phyloP scores from a whole-genome alignment of 2,888 invertebrate genomes.

The Anodontia alba region DNA sequence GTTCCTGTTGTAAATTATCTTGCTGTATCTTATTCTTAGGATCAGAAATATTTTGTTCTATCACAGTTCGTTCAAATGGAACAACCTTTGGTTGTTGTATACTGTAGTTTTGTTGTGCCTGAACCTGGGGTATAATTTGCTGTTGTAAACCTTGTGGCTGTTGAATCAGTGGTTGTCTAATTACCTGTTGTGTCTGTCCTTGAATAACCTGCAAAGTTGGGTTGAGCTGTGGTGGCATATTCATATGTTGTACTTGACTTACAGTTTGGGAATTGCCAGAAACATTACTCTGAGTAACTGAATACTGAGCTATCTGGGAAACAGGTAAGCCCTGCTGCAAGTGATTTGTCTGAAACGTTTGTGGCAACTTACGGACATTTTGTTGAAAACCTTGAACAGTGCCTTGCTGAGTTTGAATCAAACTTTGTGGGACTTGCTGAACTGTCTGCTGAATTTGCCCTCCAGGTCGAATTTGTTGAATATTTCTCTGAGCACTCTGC shows the following conservation, averaged over 20 bases:
- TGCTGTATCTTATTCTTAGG: neutral
- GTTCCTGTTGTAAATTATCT: neutral
- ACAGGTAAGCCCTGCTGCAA: neutral
- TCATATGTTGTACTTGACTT: neutral
- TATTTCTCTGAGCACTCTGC: neutral
- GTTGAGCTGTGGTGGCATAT: neutral
- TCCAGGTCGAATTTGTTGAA: neutral
- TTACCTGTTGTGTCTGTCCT: neutral
- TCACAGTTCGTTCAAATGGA: neutral
- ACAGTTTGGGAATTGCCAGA: neutral
- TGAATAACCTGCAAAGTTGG: neutral
- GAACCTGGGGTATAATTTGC: neutral
- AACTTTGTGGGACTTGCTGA: neutral
- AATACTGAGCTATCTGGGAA: neutral
- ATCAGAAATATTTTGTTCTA: neutral
- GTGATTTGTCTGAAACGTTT: neutral
- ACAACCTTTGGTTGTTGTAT: neutral
- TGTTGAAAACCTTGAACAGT: neutral
- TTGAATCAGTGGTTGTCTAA: neutral
- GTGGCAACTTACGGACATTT: neutral
- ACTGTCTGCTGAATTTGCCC: neutral
- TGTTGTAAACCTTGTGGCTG: neutral
- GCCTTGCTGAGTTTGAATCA: neutral
- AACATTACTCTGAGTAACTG: neutral
- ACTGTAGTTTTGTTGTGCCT: neutral